Evolutionary conservation across 2,797 vertebrate species (phyloP).

Genomic region (Odontamblyopus rebecca): DNA sequence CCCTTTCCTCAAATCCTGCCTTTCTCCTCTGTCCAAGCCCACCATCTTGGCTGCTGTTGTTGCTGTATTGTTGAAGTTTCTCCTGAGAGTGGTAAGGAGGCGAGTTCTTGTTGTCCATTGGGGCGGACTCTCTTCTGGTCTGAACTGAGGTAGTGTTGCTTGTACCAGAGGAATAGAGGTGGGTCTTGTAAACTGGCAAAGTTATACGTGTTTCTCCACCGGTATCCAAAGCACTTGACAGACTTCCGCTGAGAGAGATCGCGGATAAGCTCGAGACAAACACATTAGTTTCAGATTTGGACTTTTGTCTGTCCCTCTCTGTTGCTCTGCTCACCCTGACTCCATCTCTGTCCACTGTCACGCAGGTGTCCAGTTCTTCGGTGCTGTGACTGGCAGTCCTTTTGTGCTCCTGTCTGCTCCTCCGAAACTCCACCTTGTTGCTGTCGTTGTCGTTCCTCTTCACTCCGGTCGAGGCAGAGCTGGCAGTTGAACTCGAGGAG

Average conservation of each 20-base stretch:
- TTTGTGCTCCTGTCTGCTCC: conserved; percentile 42
- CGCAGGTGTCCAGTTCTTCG: conserved; percentile 60
- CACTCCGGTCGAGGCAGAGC: conserved; percentile 52
- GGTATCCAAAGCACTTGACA: conserved; percentile 70
- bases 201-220: conserved; percentile 55
- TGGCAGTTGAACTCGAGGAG: conserved; percentile 74
- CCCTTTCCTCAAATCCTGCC: conserved; percentile 72
- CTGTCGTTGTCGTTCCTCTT: conserved; percentile 73
- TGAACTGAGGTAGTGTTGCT: conserved; percentile 90
- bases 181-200: conserved; percentile 67
- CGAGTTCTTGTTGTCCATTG: conserved; percentile 65
- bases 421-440: conserved; percentile 48
- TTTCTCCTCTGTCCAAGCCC: conserved; percentile 66
- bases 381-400: conserved; percentile 55
- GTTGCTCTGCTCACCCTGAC: conserved; percentile 37
- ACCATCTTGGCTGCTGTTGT: conserved; percentile 43
- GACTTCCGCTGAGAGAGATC: conserved; percentile 73
- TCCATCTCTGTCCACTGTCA: conserved; percentile 48
- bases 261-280: conserved; percentile 77
- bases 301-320: conserved; percentile 53
- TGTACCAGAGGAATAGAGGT: conserved; percentile 51
- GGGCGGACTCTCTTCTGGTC: conserved; percentile 64
- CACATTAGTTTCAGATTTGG: conserved; percentile 78
- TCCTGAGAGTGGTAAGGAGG: conserved; percentile 67
- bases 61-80: conserved; percentile 46